A percentile compares a stretch with the other conserved stretches of the same genome.
Conservation (phyloP, 2,113 vertebrate species). For the Peromyscus maniculatus region DNA sequence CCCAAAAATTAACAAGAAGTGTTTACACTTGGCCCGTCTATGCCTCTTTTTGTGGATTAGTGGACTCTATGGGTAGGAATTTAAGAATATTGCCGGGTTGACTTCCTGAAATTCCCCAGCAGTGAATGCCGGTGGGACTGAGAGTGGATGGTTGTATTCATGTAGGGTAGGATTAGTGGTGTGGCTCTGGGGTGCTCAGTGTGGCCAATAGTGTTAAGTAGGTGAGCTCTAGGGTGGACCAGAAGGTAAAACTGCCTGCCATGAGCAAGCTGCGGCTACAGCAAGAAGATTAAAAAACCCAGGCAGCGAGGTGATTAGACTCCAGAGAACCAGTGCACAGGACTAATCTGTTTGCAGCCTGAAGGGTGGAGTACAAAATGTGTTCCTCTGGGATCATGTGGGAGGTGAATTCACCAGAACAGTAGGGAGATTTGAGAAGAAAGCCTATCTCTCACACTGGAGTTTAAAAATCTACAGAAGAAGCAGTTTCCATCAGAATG, state of each 20-base stretch:
- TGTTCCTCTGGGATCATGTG: not conserved
- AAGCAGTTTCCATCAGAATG: conserved; percentile 48
- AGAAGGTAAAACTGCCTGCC: conserved; percentile 23
- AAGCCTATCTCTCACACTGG: conserved; percentile 64
- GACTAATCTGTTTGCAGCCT: conserved; percentile 54
- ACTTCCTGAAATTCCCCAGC: conserved; percentile 41
- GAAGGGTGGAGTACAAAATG: conserved; percentile 7
- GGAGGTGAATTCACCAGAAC: conserved; percentile 62
- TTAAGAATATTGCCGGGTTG: conserved; percentile 10
- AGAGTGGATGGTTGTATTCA: not conserved
- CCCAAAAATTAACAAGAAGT: conserved; percentile 36
- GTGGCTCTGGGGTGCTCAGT: not conserved
- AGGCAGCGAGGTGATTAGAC: conserved; percentile 23
- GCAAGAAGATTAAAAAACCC: conserved; percentile 67
- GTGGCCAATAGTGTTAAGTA: not conserved
- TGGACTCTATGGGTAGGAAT: conserved; percentile 7
- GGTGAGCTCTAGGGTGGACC: conserved; percentile 27
- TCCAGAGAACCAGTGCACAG: conserved; percentile 12
- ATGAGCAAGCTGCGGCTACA: not conserved
- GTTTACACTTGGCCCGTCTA: not conserved
- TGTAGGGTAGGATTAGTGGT: not conserved
- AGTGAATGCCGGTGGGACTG: conserved; percentile 18
- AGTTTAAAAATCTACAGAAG: conserved; percentile 54
- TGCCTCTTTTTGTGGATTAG: conserved; percentile 1
- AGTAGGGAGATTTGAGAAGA: conserved; percentile 63